Evolutionary conservation across 2,113 vertebrate genomes (phyloP).

Genomic region (Hippocampus barbouri): DNA sequence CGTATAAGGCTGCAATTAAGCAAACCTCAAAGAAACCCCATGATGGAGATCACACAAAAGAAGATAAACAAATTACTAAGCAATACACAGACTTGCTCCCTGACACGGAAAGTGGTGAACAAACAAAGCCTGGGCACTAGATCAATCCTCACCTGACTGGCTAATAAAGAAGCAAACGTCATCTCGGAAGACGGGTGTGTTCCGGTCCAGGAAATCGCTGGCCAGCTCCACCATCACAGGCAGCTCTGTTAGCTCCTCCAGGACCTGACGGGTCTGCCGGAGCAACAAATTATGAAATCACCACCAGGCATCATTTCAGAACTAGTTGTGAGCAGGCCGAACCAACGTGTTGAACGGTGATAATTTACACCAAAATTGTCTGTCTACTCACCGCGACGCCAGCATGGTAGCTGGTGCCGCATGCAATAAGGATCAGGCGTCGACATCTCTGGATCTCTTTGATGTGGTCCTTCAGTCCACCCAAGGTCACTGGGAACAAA

Average conservation of each 20-base stretch:
- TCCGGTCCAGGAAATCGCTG: conserved; percentile 97
- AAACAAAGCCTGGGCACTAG: conserved; percentile 14
- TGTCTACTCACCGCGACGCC: conserved; percentile 86
- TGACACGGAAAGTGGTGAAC: conserved; percentile 16
- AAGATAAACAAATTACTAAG: conserved; percentile 4
- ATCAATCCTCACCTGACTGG: conserved; percentile 83
- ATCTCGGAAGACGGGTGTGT: conserved; percentile 94
- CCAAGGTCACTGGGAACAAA: conserved; percentile 81
- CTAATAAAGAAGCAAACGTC: conserved; percentile 99
- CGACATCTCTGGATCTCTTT: conserved; percentile 98
- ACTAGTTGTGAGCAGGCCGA: neutral
- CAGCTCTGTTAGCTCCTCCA: conserved; percentile 93
- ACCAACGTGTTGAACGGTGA: neutral
- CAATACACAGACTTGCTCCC: neutral
- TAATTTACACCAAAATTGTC: neutral
- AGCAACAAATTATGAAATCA: conserved; percentile 20
- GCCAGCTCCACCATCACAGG: conserved; percentile 98
- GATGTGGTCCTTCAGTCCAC: conserved; percentile 96
- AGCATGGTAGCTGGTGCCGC: conserved; percentile 95
- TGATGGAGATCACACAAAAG: conserved; percentile 8
- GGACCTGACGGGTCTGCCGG: conserved; percentile 90
- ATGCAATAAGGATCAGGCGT: conserved; percentile 92
- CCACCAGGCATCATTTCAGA: conserved; percentile 20
- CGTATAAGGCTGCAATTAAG: neutral
- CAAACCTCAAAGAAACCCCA: neutral